phyloP scores from a whole-genome alignment of 2,888 invertebrate species.

The Schizotus pectinicornis region DNA sequence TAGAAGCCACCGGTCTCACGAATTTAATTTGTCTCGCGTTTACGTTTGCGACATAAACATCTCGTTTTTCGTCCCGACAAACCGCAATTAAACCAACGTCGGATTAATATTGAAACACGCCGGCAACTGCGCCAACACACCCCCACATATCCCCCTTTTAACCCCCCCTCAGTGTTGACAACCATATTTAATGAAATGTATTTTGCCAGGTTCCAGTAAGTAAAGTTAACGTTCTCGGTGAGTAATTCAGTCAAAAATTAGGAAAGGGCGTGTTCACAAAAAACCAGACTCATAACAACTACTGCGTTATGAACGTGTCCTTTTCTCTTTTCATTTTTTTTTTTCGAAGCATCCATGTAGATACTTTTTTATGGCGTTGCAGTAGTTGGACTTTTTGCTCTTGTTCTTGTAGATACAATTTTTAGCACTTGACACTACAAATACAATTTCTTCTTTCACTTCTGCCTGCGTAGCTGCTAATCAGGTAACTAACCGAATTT shows the following conservation, averaged over 20 bases:
- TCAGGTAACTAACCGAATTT: slow-evolving; percentile 2
- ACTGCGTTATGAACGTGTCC: slow-evolving; percentile 31
- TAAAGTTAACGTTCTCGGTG: slow-evolving; percentile 44
- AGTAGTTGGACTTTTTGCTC: slow-evolving; percentile 21
- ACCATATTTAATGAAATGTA: slow-evolving; percentile 36
- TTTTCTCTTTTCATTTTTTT: slow-evolving; percentile 33
- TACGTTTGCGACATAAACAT: too few relatives aligned
- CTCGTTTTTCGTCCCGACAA: too few relatives aligned
- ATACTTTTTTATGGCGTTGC: slow-evolving; percentile 17
- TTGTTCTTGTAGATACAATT: slow-evolving; percentile 21
- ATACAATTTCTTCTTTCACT: slow-evolving; percentile 38
- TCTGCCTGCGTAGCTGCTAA: slow-evolving; percentile 41
- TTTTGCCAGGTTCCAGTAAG: slow-evolving; percentile 49
- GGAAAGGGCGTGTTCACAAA: slow-evolving; percentile 32
- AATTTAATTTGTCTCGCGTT: too few relatives aligned
- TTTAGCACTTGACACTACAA: slow-evolving; percentile 32
- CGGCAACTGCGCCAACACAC: background rate
- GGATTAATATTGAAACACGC: too few relatives aligned
- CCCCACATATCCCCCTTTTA: slow-evolving; percentile 16
- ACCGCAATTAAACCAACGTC: too few relatives aligned
- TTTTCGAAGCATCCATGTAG: slow-evolving; percentile 39
- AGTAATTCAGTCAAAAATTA: slow-evolving; percentile 37
- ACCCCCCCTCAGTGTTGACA: slow-evolving; percentile 7
- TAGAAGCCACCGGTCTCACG: too few relatives aligned
- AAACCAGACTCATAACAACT: too few relatives aligned